These are phyloP conservation scores for Rattus rattus DNA, from an alignment of 2,113 vertebrate species.

Conservation along the genomic window DNA sequence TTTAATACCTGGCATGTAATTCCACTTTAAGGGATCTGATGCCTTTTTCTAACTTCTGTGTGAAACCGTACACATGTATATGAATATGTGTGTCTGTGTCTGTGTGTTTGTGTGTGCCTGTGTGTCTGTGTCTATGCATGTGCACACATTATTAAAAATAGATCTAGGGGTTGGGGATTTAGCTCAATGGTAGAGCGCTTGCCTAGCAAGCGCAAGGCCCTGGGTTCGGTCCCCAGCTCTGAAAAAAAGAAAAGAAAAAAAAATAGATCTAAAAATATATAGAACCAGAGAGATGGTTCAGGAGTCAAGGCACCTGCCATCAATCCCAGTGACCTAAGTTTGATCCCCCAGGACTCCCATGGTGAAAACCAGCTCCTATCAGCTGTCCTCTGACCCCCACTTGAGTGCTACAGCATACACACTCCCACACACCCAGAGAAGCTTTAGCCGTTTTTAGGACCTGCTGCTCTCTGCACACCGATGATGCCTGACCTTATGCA, in stretches of 20 bases:
- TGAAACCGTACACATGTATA: no score
- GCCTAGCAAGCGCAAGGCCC: no score
- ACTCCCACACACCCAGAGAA: not conserved
- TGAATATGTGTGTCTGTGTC: no score
- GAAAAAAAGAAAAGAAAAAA: no score
- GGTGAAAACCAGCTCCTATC: not conserved
- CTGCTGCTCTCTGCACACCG: not conserved
- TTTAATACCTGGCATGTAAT: not conserved
- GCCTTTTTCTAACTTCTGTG: not conserved
- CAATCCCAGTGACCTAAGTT: not conserved
- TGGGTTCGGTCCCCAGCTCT: no score
- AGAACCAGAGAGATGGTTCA: not conserved
- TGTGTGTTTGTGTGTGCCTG: no score
- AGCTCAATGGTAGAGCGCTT: no score
- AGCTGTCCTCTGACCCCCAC: not conserved
- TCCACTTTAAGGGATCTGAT: not conserved
- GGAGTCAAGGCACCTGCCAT: not conserved
- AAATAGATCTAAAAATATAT: not conserved
- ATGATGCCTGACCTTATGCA: not conserved
- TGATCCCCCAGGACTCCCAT: not conserved
- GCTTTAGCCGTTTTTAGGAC: not conserved
- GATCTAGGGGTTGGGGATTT: not conserved
- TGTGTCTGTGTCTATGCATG: no score
- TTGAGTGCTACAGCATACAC: rapidly evolving
- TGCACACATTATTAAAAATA: not conserved